Base-by-base conservation (phyloP, 2,797 vertebrate species). In the Gymnoscopelus microlampas region DNA sequence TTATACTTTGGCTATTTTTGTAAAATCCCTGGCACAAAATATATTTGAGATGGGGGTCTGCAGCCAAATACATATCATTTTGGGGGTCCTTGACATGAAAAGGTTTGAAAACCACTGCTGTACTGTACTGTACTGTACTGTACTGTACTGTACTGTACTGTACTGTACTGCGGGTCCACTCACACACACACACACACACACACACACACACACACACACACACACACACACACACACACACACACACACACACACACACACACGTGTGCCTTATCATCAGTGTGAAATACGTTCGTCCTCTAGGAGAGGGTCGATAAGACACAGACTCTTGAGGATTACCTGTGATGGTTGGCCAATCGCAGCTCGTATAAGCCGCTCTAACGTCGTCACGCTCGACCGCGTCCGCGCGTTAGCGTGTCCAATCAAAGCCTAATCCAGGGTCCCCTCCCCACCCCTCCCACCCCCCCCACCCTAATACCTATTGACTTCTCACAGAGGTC, bases 401-500 rank as follows among this genome's bases (percentile, higher is more conserved):
- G 62, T 82, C 51, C 32, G 29, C 1, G 4, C 13, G 49, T 68
- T 57, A 44, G 48, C 35, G 24, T 3, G 49, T 84, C 63, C 77
- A 80, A 86, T 88, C 78, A 74, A 74, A 86, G 49, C 66, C 64
- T 88, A 81, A 88, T 85, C 78, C 68, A 10, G 32, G 55, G 66
- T 84, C 87, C 86, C 78, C 62, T 61, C 71, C 1, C 35, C 7
- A 35, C 14, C 51, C 19, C 51, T 3, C 10, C 23, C 53, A 2
- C 84, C 87, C 86, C 78, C 1, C 53, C 63, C 64, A 63, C 58
- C 58, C 76, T 80, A 84, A 86, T 86, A 74, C 73, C 65, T 79
- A 80, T 88, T 86, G 88, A 89, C 78, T 81, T 86, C 81, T 82
- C 73, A 35, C 80, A 84, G 79, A 71, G 72, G 78, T 82, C 79